Evolutionary conservation across 2,888 invertebrate genomes (phyloP).

Genomic region (Epinotia brunnichana): DNA sequence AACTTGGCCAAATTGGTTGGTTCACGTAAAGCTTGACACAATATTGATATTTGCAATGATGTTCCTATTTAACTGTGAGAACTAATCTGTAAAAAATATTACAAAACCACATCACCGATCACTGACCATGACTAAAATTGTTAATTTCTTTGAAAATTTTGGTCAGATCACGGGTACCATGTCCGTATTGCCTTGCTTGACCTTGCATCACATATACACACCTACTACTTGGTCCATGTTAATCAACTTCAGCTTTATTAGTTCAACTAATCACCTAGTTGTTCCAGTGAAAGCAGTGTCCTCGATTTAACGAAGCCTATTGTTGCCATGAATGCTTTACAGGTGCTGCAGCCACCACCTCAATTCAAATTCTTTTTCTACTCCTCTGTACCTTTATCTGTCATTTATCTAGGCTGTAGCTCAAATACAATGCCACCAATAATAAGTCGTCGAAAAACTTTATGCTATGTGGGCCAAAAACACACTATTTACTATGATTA

Average conservation of each 20-base stretch:
- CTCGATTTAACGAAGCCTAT: conserved; percentile 23
- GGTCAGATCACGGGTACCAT: too few relatives aligned
- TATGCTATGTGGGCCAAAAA: too few relatives aligned
- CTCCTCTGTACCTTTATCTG: too few relatives aligned
- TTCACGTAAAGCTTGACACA: background rate
- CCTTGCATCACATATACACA: background rate
- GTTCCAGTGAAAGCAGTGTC: conserved; percentile 12
- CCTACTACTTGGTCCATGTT: background rate
- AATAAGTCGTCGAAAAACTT: too few relatives aligned
- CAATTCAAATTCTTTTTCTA: too few relatives aligned
- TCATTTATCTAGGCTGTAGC: too few relatives aligned
- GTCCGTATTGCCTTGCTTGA: background rate
- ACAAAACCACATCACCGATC: background rate
- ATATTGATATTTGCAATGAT: background rate
- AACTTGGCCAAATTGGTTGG: conserved; percentile 14
- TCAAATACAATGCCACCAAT: too few relatives aligned
- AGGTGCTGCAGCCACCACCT: background rate
- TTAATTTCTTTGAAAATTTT: too few relatives aligned
- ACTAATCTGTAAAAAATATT: background rate
- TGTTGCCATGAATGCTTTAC: conserved; percentile 1
- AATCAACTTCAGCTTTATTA: background rate
- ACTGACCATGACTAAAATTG: too few relatives aligned
- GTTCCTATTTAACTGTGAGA: background rate
- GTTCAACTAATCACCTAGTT: conserved; percentile 3
- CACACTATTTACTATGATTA: too few relatives aligned